phyloP scores from a whole-genome alignment of 2,797 vertebrate genomes.

The Enteromius paludinosus region DNA sequence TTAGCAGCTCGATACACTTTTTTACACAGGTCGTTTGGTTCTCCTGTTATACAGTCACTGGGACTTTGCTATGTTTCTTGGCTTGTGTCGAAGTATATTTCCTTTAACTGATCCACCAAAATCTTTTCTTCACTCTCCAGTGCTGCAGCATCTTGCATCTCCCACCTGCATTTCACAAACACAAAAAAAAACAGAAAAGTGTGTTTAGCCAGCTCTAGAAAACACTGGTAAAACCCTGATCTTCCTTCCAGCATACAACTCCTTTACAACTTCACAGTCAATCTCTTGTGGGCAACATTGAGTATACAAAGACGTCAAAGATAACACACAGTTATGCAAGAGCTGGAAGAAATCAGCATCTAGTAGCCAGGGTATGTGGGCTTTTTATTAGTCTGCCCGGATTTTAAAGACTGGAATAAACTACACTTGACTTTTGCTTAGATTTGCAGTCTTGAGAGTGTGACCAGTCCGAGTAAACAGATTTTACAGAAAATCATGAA shows the following conservation, averaged over 20 bases:
- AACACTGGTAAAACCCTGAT: not conserved
- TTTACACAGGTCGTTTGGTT: not conserved
- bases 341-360: not conserved
- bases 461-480: not conserved
- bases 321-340: not conserved
- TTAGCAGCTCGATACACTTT: not conserved
- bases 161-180: slow-evolving; percentile 85
- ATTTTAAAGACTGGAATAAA: not conserved
- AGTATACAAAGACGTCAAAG: not conserved
- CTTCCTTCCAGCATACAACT: not conserved
- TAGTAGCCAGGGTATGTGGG: not conserved
- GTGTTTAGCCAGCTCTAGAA: not conserved
- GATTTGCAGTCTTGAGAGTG: not conserved
- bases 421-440: not conserved
- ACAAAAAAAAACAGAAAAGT: slow-evolving; percentile 3
- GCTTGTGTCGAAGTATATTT: slow-evolving; percentile 74
- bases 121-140: slow-evolving; percentile 86
- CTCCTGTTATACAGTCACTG: not conserved
- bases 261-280: not conserved
- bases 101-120: slow-evolving; percentile 85
- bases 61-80: slow-evolving; percentile 43
- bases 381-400: not conserved
- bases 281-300: not conserved
- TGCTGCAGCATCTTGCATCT: slow-evolving; percentile 86
- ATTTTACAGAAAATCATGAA: not conserved